Evolutionary conservation across 1,140 invertebrate genomes (phyloP), one percentile per base, ranked within the genome.

Genomic region (Tetramorium alpestre): DNA sequence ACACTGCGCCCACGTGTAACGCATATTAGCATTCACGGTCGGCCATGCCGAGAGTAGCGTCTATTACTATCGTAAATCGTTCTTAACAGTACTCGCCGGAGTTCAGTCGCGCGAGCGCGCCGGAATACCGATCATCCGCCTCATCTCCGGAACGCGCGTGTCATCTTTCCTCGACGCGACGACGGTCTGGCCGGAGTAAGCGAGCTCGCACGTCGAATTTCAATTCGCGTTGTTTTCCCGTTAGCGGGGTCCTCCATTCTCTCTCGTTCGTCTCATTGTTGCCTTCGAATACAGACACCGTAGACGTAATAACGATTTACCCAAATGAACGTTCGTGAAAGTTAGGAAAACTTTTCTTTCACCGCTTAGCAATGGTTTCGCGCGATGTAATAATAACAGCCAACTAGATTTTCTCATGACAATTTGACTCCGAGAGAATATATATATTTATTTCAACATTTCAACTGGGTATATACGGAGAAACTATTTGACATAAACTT

Each of bases 1-100:
- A 75, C 88, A 77, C 38, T 87, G 89, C 93, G 92, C 94, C 93
- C 92, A 94, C 93, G 90, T 89, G 84, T 77, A 88, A 89, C 78
- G 89, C 76, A 77, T 87, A 92, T 94, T 92, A 93, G 88, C 90
- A 93, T 93, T 93, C 88, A 92, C 64, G 86, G 72, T 67, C 70
- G 54, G 47, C 80, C 86, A 51, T 33, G 3, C 51, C 65, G 73
- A 70, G 72, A 49, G 28, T 56, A 85, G 86, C 80, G 85, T 81
- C 89, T 92, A 90, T 90, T 90, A 89, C 92, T 85, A 90, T 91
- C 90, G 88, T 93, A 92, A 93, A 92, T 91, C 87, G 90, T 67
- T 87, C 75, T 58, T 88, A 90, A 89, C 89, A 87, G 86, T 88
- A 87, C 86, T 80, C 22, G 54, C 6, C 11, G 47, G 81, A 70